Percentiles rank a stretch among this genome's conserved stretches.
Conservation (phyloP, 2,888 invertebrate genomes). For the Bombylius major region DNA sequence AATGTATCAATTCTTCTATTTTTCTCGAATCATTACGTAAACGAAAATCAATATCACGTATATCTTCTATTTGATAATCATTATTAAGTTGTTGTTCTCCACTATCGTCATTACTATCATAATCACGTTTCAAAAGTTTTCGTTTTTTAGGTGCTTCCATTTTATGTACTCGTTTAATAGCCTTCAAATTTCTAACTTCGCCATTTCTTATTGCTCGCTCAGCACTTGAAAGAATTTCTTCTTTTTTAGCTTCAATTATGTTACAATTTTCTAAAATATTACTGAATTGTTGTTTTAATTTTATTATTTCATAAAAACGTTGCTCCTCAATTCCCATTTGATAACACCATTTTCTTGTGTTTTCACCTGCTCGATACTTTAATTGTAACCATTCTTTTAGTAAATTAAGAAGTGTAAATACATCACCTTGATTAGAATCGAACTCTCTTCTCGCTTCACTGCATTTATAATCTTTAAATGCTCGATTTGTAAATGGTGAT, state of each 20-base stretch:
- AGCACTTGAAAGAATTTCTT: constrained; percentile 48
- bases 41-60: constrained; percentile 77
- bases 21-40: constrained; percentile 62
- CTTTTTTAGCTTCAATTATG: constrained; percentile 41
- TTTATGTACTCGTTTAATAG: constrained; percentile 62
- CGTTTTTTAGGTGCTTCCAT: constrained; percentile 56
- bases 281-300: constrained; percentile 79
- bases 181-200: constrained; percentile 74
- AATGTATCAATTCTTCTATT: constrained; percentile 53
- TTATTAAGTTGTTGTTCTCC: constrained; percentile 38
- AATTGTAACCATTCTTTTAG: constrained; percentile 82
- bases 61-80: constrained; percentile 48
- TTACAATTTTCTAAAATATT: constrained; percentile 63
- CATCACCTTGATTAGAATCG: constrained; percentile 93
- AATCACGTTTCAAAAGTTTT: constrained; percentile 62
- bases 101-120: constrained; percentile 43
- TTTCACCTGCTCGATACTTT: constrained; percentile 41
- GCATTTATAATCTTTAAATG: constrained; percentile 73
- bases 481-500: constrained; percentile 80
- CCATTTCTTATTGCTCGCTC: constrained; percentile 77
- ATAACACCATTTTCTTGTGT: constrained; percentile 71
- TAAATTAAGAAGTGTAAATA: constrained; percentile 74
- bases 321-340: constrained; percentile 91
- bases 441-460: constrained; percentile 61
- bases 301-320: constrained; percentile 90